Percentiles rank a stretch among this genome's conserved stretches.
These are phyloP conservation scores for Gobius niger DNA, from an alignment of 2,113 vertebrate genomes.

Conservation along the genomic window DNA sequence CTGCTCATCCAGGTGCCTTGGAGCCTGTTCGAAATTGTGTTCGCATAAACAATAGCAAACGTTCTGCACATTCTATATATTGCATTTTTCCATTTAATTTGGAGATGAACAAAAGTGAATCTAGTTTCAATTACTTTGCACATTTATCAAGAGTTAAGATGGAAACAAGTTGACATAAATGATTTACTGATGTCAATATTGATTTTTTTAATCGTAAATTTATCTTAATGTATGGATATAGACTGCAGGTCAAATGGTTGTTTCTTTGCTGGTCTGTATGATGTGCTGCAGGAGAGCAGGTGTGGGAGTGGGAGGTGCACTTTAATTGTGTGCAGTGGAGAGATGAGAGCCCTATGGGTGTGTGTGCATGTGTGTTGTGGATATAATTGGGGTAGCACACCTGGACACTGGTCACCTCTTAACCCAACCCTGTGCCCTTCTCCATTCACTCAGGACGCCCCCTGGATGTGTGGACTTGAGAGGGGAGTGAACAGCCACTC, in stretches of 20 bases:
- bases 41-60: too few species aligned
- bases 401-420: slow-evolving; percentile 68
- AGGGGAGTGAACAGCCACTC: background rate
- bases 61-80: too few species aligned
- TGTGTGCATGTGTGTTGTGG: slow-evolving; percentile 19
- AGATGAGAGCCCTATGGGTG: slow-evolving; percentile 37
- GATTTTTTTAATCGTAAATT: too few species aligned
- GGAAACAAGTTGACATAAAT: too few species aligned
- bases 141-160: too few species aligned
- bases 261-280: slow-evolving; percentile 14
- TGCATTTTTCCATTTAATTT: too few species aligned
- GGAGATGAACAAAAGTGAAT: too few species aligned
- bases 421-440: slow-evolving; percentile 59
- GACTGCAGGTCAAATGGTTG: slow-evolving; percentile 47
- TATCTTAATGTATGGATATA: slow-evolving; percentile 1
- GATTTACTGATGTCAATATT: too few species aligned
- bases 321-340: slow-evolving; percentile 59
- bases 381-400: slow-evolving; percentile 72
- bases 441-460: slow-evolving; percentile 38
- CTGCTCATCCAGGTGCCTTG: background rate
- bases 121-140: too few species aligned
- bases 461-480: slow-evolving; percentile 28
- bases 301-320: slow-evolving; percentile 37
- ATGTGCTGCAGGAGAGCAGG: slow-evolving; percentile 60
- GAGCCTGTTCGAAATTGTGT: too few species aligned